Conservation (phyloP, 2,888 invertebrate species). For the Trichopoda pennipes region DNA sequence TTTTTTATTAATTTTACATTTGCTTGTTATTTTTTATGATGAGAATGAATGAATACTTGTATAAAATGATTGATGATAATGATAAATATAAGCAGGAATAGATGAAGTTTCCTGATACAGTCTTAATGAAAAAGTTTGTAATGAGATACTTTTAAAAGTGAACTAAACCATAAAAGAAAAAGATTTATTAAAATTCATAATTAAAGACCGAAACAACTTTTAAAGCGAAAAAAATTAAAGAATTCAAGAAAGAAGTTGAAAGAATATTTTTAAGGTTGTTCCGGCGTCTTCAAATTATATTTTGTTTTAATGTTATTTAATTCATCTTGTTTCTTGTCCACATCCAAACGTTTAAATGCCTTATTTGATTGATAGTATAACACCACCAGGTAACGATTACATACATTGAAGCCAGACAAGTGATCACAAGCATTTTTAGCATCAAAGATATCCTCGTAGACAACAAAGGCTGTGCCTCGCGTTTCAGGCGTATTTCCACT, state of each 20-base stretch:
- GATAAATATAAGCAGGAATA: constrained; percentile 43
- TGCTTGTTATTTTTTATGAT: constrained; percentile 69
- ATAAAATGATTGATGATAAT: constrained; percentile 62
- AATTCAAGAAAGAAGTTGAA: neutral
- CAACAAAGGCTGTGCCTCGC: constrained; percentile 99
- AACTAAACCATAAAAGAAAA: constrained; percentile 24
- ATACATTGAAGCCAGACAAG: constrained; percentile 98
- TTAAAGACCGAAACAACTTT: constrained; percentile 7
- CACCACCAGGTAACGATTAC: constrained; percentile 99
- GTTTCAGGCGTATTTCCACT: constrained; percentile 99
- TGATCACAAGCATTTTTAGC: constrained; percentile 99
- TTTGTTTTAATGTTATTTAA: constrained; percentile 97
- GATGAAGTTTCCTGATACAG: constrained; percentile 16
- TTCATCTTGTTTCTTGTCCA: constrained; percentile 97
- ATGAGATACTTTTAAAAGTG: constrained; percentile 36
- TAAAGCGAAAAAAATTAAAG: neutral
- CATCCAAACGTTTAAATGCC: constrained; percentile 96
- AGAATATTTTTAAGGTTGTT: constrained; percentile 65
- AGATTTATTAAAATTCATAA: constrained; percentile 5
- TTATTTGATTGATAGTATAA: constrained; percentile 98
- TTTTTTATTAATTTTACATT: constrained; percentile 70
- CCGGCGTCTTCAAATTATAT: constrained; percentile 88
- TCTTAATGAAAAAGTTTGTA: neutral
- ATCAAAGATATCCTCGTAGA: constrained; percentile 99
- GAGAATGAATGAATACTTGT: constrained; percentile 57